Conservation (phyloP, 2,888 invertebrate species). For the Pandemis cinnamomeana region DNA sequence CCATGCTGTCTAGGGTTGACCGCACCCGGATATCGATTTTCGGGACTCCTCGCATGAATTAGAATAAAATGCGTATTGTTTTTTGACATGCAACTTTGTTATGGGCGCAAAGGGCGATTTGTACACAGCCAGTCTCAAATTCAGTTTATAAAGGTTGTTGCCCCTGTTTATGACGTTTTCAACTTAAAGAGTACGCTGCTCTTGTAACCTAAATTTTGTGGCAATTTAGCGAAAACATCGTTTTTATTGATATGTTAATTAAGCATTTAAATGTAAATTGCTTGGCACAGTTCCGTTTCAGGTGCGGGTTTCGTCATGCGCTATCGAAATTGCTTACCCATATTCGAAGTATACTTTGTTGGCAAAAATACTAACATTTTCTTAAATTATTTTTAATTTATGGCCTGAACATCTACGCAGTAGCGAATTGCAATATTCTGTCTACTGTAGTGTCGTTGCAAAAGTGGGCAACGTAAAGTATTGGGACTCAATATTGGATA, state of each 20-base stretch:
- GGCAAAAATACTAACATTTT: neutral
- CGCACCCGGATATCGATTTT: constrained; percentile 62
- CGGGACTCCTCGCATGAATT: constrained; percentile 49
- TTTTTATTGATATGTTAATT: constrained; percentile 39
- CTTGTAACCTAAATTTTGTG: constrained; percentile 34
- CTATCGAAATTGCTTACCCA: constrained; percentile 27
- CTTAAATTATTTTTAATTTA: neutral
- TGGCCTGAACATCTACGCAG: neutral
- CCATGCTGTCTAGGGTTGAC: constrained; percentile 72
- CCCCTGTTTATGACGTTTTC: constrained; percentile 25
- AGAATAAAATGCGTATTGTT: constrained; percentile 47
- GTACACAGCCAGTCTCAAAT: neutral
- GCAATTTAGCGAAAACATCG: constrained; percentile 35
- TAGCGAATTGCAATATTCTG: neutral
- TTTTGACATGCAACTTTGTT: constrained; percentile 47
- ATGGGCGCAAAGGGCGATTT: constrained; percentile 37
- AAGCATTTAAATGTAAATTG: constrained; percentile 39
- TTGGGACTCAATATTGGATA: no score
- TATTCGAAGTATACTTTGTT: constrained; percentile 9
- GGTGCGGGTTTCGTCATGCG: constrained; percentile 30
- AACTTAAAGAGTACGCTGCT: constrained; percentile 23
- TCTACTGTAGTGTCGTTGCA: neutral
- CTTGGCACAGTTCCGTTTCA: constrained; percentile 40
- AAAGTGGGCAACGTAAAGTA: no score
- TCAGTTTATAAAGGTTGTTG: constrained; percentile 21